Evolutionary conservation across 2,797 vertebrate species (phyloP).

Genomic region (Phyllotis vaccarum): DNA sequence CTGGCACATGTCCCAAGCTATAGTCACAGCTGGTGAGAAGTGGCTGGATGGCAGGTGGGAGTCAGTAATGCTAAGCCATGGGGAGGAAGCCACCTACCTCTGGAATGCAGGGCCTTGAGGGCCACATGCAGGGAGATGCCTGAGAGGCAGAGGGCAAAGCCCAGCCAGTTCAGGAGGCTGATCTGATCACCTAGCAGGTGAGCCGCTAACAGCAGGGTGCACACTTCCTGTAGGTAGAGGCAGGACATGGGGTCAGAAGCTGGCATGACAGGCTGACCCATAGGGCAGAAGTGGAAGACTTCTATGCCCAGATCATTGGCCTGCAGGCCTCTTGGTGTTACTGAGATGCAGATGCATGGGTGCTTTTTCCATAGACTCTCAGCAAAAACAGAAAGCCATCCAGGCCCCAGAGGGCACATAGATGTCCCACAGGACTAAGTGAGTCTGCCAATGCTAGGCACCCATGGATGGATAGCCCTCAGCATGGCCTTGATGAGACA

Average conservation of each 20-base stretch:
- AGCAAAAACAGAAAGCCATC: not conserved
- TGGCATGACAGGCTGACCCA: not conserved
- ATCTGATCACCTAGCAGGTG: slow-evolving; percentile 93
- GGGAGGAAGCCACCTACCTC: slow-evolving; percentile 88
- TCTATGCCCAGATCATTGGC: not conserved
- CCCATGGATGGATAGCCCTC: too few species aligned
- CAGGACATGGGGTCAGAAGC: not conserved
- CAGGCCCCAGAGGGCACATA: not conserved
- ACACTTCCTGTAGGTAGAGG: slow-evolving; percentile 92
- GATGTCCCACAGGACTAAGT: not conserved
- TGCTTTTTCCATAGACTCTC: not conserved
- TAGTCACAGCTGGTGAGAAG: not conserved
- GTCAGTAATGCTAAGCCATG: not conserved
- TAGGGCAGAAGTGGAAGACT: not conserved
- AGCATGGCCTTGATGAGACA: not conserved
- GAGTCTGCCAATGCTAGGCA: not conserved
- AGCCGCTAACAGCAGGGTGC: slow-evolving; percentile 93
- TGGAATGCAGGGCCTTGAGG: slow-evolving; percentile 92
- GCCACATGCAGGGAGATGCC: slow-evolving; percentile 95
- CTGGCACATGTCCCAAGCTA: not conserved
- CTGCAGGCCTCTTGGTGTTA: not conserved
- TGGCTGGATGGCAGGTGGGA: too few species aligned
- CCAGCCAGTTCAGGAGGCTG: slow-evolving; percentile 94
- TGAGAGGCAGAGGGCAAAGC: slow-evolving; percentile 94
- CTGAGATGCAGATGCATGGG: not conserved